Evolutionary conservation across 2,888 invertebrate genomes (phyloP).

Genomic region (Apodemia zela): DNA sequence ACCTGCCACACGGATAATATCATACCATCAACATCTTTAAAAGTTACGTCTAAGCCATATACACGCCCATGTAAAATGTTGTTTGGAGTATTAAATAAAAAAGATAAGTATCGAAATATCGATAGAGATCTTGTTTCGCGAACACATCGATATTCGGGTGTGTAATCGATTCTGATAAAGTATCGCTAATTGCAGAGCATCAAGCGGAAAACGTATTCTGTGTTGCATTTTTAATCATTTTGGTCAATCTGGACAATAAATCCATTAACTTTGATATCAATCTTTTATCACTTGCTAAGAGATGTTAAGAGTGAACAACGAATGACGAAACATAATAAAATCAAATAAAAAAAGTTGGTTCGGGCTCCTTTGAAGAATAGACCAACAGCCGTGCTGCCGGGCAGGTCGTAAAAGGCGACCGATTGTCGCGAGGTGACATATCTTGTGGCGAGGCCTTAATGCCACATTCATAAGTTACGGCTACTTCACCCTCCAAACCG

Average conservation of each 20-base stretch:
- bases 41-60: background rate
- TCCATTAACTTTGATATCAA: background rate
- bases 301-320: no score
- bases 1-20: no score
- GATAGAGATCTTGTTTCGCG: slow-evolving; percentile 43
- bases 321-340: no score
- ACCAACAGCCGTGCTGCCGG: no score
- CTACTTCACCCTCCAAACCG: no score
- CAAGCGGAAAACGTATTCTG: slow-evolving; percentile 23
- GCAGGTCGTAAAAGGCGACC: no score
- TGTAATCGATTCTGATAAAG: slow-evolving; percentile 62
- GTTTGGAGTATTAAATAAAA: slow-evolving; percentile 11
- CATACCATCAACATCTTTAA: no score
- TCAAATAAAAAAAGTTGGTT: no score
- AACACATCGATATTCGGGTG: slow-evolving; percentile 52
- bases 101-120: slow-evolving; percentile 15
- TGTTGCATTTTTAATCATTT: slow-evolving; percentile 1
- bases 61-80: background rate
- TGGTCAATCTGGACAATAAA: background rate
- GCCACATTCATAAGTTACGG: no score
- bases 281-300: background rate
- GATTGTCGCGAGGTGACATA: no score
- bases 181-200: slow-evolving; percentile 51
- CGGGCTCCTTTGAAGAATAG: no score
- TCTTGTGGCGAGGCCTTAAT: no score